Evolutionary conservation across 2,888 invertebrate species (phyloP).

Genomic region (Pheosia tremula): DNA sequence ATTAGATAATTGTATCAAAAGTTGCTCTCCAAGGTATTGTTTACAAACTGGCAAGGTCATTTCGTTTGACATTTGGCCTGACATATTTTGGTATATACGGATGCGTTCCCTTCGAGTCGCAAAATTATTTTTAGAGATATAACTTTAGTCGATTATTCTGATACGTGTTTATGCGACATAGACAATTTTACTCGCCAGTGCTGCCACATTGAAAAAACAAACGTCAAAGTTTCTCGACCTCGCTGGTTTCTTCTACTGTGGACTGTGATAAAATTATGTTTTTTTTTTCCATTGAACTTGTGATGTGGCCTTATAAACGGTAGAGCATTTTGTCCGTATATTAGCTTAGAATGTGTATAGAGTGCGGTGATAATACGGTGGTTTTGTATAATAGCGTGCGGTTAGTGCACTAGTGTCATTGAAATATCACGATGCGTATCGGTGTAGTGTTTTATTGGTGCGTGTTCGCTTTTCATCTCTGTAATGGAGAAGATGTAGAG

Average conservation of each 20-base stretch:
- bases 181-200: slow-evolving; percentile 13
- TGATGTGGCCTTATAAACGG: slow-evolving; percentile 70
- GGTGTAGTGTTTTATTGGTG: slow-evolving; percentile 81
- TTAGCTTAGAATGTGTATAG: slow-evolving; percentile 76
- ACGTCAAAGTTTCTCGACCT: slow-evolving; percentile 62
- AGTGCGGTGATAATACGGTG: slow-evolving; percentile 61
- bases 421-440: slow-evolving; percentile 81
- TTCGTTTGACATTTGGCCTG: slow-evolving; percentile 72
- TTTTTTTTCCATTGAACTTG: slow-evolving; percentile 66
- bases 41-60: slow-evolving; percentile 92
- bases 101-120: slow-evolving; percentile 53
- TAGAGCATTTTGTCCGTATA: slow-evolving; percentile 51
- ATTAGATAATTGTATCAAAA: slow-evolving; percentile 74
- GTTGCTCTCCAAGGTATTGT: slow-evolving; percentile 83
- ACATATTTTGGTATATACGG: slow-evolving; percentile 73
- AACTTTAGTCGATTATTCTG: slow-evolving; percentile 26
- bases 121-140: neutral
- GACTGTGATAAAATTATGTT: slow-evolving; percentile 69
- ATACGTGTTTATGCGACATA: slow-evolving; percentile 35
- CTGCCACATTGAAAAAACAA: slow-evolving; percentile 37
- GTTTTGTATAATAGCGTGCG: slow-evolving; percentile 62
- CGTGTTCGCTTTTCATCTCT: slow-evolving; percentile 79
- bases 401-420: slow-evolving; percentile 74
- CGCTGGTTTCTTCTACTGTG: slow-evolving; percentile 46
- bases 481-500: slow-evolving; percentile 77